Percentiles rank a stretch among this genome's conserved stretches.
These are phyloP conservation scores for Lasius fuliginosus DNA, from an alignment of 2,888 invertebrate genomes.

Conservation along the genomic window DNA sequence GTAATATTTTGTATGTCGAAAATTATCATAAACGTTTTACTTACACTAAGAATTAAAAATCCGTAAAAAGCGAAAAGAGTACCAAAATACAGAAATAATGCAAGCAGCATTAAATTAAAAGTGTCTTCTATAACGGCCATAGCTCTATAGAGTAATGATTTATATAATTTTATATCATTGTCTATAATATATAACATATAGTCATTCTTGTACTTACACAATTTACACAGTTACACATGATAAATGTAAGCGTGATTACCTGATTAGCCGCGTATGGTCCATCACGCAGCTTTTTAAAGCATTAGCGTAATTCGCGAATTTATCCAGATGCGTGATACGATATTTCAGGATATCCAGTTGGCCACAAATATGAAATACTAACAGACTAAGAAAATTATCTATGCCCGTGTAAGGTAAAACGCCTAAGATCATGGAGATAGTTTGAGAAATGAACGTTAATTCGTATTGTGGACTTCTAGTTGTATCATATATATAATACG, in stretches of 20 bases:
- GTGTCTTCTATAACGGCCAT: background rate
- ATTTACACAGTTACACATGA: background rate
- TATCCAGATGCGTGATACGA: background rate
- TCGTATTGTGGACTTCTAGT: conserved; percentile 31
- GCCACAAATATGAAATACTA: conserved; percentile 18
- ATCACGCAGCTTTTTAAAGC: background rate
- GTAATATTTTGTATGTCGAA: background rate
- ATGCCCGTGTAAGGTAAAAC: background rate
- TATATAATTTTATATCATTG: background rate
- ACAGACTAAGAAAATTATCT: conserved; percentile 20
- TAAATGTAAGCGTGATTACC: background rate
- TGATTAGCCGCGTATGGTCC: conserved; percentile 1
- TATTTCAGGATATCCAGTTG: conserved; percentile 22
- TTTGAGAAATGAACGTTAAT: conserved; percentile 17
- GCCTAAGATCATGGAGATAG: background rate
- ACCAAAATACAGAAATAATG: conserved; percentile 34
- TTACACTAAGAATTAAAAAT: conserved; percentile 16
- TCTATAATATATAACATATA: background rate
- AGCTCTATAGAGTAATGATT: background rate
- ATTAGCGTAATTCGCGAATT: background rate
- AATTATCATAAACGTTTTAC: background rate
- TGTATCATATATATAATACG: conserved; percentile 28
- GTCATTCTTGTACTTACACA: background rate
- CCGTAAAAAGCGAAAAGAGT: conserved; percentile 17
- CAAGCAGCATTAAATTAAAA: conserved; percentile 1